These are phyloP conservation scores for Hylyphantes graminicola DNA, from an alignment of 1,140 invertebrate species.

Conservation along the genomic window DNA sequence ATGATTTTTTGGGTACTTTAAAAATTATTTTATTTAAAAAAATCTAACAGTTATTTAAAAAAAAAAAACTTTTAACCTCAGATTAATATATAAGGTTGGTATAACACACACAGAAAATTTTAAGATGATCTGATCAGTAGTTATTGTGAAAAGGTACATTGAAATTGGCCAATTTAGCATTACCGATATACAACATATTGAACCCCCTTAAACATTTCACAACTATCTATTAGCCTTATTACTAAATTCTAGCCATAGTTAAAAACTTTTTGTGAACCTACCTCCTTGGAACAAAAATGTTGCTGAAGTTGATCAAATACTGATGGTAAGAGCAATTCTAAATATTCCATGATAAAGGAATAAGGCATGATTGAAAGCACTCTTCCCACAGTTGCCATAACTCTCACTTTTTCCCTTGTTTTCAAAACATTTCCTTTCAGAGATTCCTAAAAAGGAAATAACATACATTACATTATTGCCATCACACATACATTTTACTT, in stretches of 20 bases:
- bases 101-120: no score
- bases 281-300: constrained; percentile 7
- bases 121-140: no score
- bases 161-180: no score
- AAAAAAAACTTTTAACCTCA: no score
- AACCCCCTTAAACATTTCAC: not conserved
- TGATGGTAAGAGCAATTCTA: constrained; percentile 77
- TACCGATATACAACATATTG: not conserved
- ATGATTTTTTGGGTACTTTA: no score
- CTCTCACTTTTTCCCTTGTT: constrained; percentile 75
- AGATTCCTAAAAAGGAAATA: constrained; percentile 67
- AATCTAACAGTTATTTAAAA: no score
- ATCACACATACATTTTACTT: no score
- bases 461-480: not conserved
- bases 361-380: constrained; percentile 77
- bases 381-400: constrained; percentile 83
- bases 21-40: no score
- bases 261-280: constrained; percentile 4
- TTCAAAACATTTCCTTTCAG: constrained; percentile 72
- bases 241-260: not conserved
- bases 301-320: constrained; percentile 69
- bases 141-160: no score
- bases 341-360: constrained; percentile 75
- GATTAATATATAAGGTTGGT: no score
- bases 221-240: not conserved